Base-by-base conservation (phyloP, 2,888 invertebrate genomes). In the Pyrochroa serraticornis region DNA sequence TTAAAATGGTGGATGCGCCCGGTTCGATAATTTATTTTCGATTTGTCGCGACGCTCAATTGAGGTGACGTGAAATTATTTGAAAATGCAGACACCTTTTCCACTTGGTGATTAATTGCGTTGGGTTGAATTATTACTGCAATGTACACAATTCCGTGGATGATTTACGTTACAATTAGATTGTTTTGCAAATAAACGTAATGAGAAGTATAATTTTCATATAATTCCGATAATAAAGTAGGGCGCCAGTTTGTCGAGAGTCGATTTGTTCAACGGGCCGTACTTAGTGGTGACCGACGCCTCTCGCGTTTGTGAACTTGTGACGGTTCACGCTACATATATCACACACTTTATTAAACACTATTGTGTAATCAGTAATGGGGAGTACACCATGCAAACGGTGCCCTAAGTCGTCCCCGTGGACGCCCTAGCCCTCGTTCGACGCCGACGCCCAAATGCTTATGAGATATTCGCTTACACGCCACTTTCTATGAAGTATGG, bases 281-380 rank as follows among this genome's bases (percentile, higher is more conserved):
- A 61, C 51, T 58, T 64, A 41, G 50, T 43, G 55, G 52, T 54
- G 56, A 57, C 54, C 57, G 58, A 49, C 58, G 61, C 58, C 58
- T 55, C 45, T 58, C 42, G 46, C 57, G 46, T 41, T 37, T 38
- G 13, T 13, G 34, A 14, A 33, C 49, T 49, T 58, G 55, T 62
- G 60, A 60, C 58, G 60, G 55, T 66, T 63, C 43, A 65, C 63
- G 66, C 64, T 64, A 64, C 64, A 65, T 63, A 66, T 55, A 65
- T 63, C 65, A 65, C 65, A 65, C 66, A 66, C 62, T 63, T 66
- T 65, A 66, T 65, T 66, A 63, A 63, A 60, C 64, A 60, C 55
- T 53, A 62, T 60, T 63, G 63, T 63, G 60, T 63, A 66, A 63
- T 66, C 64, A 54, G 61, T 58, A 63, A 63, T 55, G 42, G 54